phyloP scores from a whole-genome alignment of 2,888 invertebrate species.

The Hirtodrosophila confusa region DNA sequence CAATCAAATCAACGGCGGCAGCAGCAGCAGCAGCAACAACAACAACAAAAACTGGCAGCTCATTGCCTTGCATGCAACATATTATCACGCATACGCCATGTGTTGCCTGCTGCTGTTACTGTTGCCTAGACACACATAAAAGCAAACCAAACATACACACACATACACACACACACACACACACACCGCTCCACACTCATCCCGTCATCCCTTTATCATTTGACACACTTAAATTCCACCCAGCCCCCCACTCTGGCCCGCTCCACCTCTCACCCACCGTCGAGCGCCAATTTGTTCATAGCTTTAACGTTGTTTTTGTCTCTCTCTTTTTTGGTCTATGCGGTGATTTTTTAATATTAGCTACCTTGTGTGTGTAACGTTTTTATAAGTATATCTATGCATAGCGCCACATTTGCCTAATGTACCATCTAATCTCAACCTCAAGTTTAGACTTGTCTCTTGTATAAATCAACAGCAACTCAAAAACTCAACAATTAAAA shows the following conservation, averaged over 20 bases:
- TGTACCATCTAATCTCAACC: conserved; percentile 44
- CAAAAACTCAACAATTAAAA: conserved; percentile 19
- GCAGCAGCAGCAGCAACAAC: conserved; percentile 13
- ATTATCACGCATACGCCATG: conserved; percentile 54
- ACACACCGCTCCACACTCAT: conserved; percentile 14
- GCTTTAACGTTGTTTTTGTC: conserved; percentile 68
- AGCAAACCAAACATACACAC: neutral
- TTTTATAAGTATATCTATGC: conserved; percentile 60
- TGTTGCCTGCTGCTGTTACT: conserved; percentile 25
- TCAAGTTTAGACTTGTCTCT: conserved; percentile 64
- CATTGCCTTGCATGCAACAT: conserved; percentile 42
- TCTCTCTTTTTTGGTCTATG: conserved; percentile 54
- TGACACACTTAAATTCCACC: conserved; percentile 19
- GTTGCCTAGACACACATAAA: conserved; percentile 16
- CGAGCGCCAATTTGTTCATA: conserved; percentile 66
- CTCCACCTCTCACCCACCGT: conserved; percentile 8
- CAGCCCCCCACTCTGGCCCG: neutral
- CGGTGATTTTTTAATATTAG: conserved; percentile 63
- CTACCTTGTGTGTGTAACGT: conserved; percentile 78
- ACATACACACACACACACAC: conserved; percentile 5
- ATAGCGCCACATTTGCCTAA: conserved; percentile 62
- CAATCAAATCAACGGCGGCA: conserved; percentile 16
- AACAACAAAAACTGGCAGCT: conserved; percentile 9
- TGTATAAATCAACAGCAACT: conserved; percentile 39
- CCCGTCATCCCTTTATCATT: conserved; percentile 23